Base-by-base conservation (phyloP, 1,140 invertebrate species). In the Meloidogyne exigua region DNA sequence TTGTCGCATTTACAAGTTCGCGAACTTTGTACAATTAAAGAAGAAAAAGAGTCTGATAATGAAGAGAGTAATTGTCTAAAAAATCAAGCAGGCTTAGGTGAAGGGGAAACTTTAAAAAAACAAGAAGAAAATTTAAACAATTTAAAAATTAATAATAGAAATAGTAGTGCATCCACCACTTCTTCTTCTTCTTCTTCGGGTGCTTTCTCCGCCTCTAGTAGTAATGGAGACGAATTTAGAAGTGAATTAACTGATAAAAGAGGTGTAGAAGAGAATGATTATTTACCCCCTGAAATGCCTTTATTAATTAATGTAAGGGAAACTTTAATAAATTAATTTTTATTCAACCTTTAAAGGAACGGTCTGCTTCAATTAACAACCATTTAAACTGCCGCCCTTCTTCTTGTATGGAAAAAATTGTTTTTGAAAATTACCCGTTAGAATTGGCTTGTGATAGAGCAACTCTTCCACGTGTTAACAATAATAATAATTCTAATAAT, bases 21-120 rank as follows among this genome's bases (percentile, higher is more conserved):
- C n/a, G 69, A 71, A 44, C 62, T 71, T 44, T 71, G 69, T n/a
- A 71, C 69, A 62, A 71, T 71, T 26, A 71, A n/a, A 18, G 69
- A 71, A 32, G 69, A 71, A 71, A 62, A 71, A n/a, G 69, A 71
- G 25, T 57, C 44, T 21, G 28, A 25, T 25, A 62, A 71, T 25
- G 49, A 57, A n/a, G 49, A 57, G 1, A 57, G 0, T 57, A 9
- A 0, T 57, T n/a, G 7, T 57, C 21, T 57, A n/a, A 57, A 57
- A 23, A 25, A 42, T 18, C 25, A 62, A 7, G 2, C 5, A 18
- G 10, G 21, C 21, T 71, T 39, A 39, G 7, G 25, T 1, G 12
- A 18, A 23, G 44, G n/a, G 10, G 49, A 49, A 62, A 71, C 3
- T 23, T 4, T 13, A 5, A 18, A 18, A 62, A 7, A 13, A 57